Conservation (phyloP, 2,113 vertebrate genomes). For the Isichthys henryi region DNA sequence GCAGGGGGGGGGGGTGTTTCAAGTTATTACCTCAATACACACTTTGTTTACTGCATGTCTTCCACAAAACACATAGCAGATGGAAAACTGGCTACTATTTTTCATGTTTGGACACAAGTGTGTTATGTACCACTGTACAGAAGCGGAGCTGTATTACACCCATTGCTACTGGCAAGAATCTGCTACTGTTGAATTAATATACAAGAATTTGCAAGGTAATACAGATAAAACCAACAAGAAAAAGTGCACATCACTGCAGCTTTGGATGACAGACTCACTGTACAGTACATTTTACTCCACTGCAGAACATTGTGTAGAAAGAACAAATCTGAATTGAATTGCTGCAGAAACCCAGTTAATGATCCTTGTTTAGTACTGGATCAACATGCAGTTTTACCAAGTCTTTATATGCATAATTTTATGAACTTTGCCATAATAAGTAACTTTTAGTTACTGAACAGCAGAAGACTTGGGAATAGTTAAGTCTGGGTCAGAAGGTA, state of each 20-base stretch:
- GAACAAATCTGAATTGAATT: not conserved
- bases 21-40: not conserved
- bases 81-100: not conserved
- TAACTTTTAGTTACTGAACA: not conserved
- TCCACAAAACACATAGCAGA: not conserved
- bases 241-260: not conserved
- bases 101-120: not conserved
- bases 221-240: not conserved
- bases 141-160: not conserved
- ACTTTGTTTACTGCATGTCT: not conserved
- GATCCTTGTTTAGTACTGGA: not conserved
- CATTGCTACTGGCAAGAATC: not conserved
- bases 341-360: not conserved
- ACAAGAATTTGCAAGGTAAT: not conserved
- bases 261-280: not conserved
- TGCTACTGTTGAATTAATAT: not conserved
- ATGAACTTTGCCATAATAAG: not conserved
- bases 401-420: not conserved
- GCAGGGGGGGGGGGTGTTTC: not conserved
- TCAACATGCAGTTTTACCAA: not conserved
- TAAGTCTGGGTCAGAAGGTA: not conserved
- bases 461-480: not conserved
- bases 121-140: not conserved
- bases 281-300: not conserved
- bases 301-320: not conserved